Conservation (phyloP, 1,140 invertebrate genomes). For the Papilio polyxenes region DNA sequence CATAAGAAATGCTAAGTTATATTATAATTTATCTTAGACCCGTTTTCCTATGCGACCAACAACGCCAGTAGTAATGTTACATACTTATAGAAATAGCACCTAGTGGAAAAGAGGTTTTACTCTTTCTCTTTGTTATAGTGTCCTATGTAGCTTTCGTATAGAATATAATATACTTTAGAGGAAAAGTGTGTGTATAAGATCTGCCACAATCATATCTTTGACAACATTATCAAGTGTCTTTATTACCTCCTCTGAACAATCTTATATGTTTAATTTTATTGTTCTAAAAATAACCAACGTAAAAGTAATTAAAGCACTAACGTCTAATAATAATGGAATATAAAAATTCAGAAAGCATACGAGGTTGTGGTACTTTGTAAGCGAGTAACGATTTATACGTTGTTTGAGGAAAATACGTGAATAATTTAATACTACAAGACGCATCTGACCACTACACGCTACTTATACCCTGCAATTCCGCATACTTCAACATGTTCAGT, state of each 20-base stretch:
- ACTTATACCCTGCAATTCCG: neutral
- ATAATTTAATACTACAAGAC: slow-evolving; percentile 31
- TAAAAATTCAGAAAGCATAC: slow-evolving; percentile 35
- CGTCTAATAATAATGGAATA: neutral
- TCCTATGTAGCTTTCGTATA: no score
- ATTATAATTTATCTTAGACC: no score
- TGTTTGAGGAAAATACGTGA: slow-evolving; percentile 38
- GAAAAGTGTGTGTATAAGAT: no score
- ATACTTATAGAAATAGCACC: no score
- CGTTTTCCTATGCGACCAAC: neutral
- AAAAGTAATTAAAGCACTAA: slow-evolving; percentile 10
- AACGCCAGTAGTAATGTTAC: neutral
- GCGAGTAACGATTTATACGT: slow-evolving; percentile 22
- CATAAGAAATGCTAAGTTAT: no score
- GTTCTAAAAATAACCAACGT: neutral
- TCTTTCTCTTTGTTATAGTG: no score
- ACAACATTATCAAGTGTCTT: no score
- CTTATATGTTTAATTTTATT: neutral
- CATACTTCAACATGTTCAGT: neutral
- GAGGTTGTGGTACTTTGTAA: slow-evolving; percentile 32
- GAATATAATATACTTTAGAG: no score
- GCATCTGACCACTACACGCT: neutral
- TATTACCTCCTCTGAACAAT: no score
- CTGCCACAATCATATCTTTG: no score
- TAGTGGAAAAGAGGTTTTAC: no score